These are phyloP conservation scores for Diabrotica virgifera DNA, from an alignment of 1,140 invertebrate genomes.

Conservation along the genomic window DNA sequence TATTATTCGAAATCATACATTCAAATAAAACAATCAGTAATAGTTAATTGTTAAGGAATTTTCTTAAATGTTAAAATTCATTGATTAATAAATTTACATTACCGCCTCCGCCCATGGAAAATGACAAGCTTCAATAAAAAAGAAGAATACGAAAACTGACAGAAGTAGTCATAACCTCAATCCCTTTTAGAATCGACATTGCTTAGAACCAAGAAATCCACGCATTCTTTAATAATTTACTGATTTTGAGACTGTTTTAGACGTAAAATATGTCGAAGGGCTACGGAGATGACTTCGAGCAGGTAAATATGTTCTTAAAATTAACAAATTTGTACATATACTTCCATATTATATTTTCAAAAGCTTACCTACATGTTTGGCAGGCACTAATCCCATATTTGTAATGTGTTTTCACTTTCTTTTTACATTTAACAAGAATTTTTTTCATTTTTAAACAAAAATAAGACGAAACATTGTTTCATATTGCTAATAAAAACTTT, in stretches of 20 bases:
- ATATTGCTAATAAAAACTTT: too few relatives aligned
- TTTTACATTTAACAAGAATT: slow-evolving; percentile 5
- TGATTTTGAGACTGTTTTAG: not conserved
- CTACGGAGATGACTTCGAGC: slow-evolving; percentile 20
- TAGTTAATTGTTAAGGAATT: too few relatives aligned
- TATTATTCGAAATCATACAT: too few relatives aligned
- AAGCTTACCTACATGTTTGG: slow-evolving; percentile 43
- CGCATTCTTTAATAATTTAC: not conserved
- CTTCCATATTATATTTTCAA: not conserved
- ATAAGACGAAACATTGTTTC: too few relatives aligned
- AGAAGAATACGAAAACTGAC: too few relatives aligned
- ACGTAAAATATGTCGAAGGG: slow-evolving; percentile 9
- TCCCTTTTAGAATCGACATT: too few relatives aligned
- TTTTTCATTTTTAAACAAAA: not conserved
- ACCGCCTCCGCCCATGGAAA: too few relatives aligned
- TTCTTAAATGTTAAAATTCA: too few relatives aligned
- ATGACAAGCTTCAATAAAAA: too few relatives aligned
- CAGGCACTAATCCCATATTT: slow-evolving; percentile 41
- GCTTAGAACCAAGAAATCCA: not conserved
- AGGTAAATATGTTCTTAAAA: slow-evolving; percentile 15
- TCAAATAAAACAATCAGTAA: too few relatives aligned
- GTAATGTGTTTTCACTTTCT: not conserved
- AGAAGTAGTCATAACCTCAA: too few relatives aligned
- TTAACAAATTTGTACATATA: not conserved
- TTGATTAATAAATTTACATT: too few relatives aligned